phyloP scores from a whole-genome alignment of 2,888 invertebrate genomes.

The Allophyes oxyacanthae region DNA sequence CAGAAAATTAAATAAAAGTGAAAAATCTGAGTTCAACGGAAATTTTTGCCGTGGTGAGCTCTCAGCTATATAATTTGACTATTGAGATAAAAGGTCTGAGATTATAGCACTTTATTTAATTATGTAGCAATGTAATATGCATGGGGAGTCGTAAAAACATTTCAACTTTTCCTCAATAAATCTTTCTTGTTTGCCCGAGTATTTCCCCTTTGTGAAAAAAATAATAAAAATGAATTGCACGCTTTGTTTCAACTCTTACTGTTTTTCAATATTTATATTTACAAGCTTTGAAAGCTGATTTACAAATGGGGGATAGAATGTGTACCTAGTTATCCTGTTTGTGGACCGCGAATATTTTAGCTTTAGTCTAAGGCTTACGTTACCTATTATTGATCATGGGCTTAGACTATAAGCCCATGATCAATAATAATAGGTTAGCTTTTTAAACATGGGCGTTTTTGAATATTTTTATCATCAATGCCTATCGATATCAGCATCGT shows the following conservation, averaged over 20 bases:
- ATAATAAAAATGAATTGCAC: conserved; percentile 32
- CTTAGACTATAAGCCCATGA: no score
- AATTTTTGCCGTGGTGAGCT: conserved; percentile 7
- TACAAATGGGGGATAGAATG: neutral
- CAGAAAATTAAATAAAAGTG: neutral
- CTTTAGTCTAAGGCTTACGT: no score
- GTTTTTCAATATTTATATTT: conserved; percentile 29
- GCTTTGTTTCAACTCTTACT: conserved; percentile 22
- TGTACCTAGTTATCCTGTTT: no score
- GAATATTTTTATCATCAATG: no score
- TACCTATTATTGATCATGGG: no score
- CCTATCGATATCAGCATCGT: no score
- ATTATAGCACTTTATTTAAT: conserved; percentile 50
- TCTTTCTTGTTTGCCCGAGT: conserved; percentile 37
- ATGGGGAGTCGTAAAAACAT: conserved; percentile 41
- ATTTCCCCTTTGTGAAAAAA: conserved; percentile 32
- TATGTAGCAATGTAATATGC: conserved; percentile 34
- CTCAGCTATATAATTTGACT: conserved; percentile 33
- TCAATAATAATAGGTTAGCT: no score
- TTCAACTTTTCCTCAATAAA: conserved; percentile 51
- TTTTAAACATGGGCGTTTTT: no score
- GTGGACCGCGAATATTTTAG: no score
- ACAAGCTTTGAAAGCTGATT: conserved; percentile 6
- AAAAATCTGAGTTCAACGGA: conserved; percentile 8
- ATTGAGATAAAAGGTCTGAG: conserved; percentile 28